phyloP scores from a whole-genome alignment of 2,113 vertebrate genomes.

The Xenopus laevis region DNA sequence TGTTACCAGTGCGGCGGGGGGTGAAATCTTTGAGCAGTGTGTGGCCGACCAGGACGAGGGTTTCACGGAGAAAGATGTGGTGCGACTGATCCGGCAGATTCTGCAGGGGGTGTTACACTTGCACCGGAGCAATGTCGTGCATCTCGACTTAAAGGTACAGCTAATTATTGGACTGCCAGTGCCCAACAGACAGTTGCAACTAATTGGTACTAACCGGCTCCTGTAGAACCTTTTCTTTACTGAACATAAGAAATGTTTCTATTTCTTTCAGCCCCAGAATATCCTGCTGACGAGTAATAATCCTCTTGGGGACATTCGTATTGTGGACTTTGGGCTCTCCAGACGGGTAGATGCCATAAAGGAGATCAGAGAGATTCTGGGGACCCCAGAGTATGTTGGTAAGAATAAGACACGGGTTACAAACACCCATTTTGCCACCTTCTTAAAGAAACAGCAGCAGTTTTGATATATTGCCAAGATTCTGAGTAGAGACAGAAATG shows the following conservation, averaged over 20 bases:
- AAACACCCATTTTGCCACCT: too few relatives aligned
- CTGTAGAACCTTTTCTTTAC: too few relatives aligned
- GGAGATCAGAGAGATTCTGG: slow-evolving; percentile 74
- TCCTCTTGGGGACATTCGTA: slow-evolving; percentile 75
- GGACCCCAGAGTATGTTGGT: slow-evolving; percentile 80
- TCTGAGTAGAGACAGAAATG: too few relatives aligned
- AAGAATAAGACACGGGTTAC: slow-evolving; percentile 47
- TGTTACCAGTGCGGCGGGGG: slow-evolving; percentile 67
- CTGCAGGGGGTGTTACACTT: slow-evolving; percentile 70
- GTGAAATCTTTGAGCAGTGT: slow-evolving; percentile 79
- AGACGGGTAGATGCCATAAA: slow-evolving; percentile 65
- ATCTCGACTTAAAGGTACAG: slow-evolving; percentile 75
- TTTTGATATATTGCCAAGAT: too few relatives aligned
- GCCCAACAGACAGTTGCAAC: too few relatives aligned
- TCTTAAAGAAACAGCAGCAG: too few relatives aligned
- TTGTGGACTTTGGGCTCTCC: slow-evolving; percentile 78
- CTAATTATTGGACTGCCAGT: too few relatives aligned
- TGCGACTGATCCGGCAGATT: slow-evolving; percentile 72
- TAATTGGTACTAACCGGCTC: too few relatives aligned
- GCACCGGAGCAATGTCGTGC: slow-evolving; percentile 71
- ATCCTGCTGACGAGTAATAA: slow-evolving; percentile 69
- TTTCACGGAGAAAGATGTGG: slow-evolving; percentile 75
- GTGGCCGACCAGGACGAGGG: slow-evolving; percentile 74
- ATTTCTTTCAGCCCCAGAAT: slow-evolving; percentile 68
- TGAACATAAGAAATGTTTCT: too few relatives aligned